Evolutionary conservation across 30 jellyfish, hydroid and myxozoan species (phyloP), one percentile per base, ranked within the genome.

Genomic region (Mastigias papua): DNA sequence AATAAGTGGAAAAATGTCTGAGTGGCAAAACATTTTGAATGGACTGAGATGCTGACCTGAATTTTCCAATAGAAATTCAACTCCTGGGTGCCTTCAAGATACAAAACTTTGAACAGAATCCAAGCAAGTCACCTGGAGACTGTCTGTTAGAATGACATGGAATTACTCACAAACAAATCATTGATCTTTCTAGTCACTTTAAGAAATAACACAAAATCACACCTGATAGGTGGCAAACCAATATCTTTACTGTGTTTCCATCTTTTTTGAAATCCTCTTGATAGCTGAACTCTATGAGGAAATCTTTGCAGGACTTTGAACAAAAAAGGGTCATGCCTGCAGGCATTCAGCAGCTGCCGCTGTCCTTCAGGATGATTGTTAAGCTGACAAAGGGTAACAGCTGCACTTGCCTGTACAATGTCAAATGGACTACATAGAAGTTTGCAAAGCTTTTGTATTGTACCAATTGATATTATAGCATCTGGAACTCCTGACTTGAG

Each of bases 141-240:
- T n/a, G n/a, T n/a, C n/a, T n/a, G n/a, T n/a, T n/a, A n/a, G n/a
- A n/a, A n/a, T n/a, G n/a, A n/a, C n/a, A n/a, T n/a, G n/a, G n/a
- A n/a, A n/a, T n/a, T n/a, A n/a, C n/a, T n/a, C n/a, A n/a, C n/a
- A n/a, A n/a, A n/a, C n/a, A n/a, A n/a, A n/a, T n/a, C n/a, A n/a
- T n/a, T n/a, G n/a, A n/a, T n/a, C n/a, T n/a, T n/a, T n/a, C n/a
- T n/a, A n/a, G n/a, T n/a, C n/a, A n/a, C n/a, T n/a, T 46, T 46
- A 6, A 46, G 60, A 8, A n/a, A 58, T 28, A 58, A 8, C 70
- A 58, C 4, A 63, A 20, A 27, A 9, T 15, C 19, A 63, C 23
- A 87, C 96, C 76, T 68, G 49, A 76, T 78, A 33, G 90, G 86
- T 2, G 90, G 96, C 86, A 87, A 37, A 25, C 96, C 96, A 48